Percentiles rank a stretch among this genome's conserved stretches.
Conservation (phyloP, 2,797 vertebrate species). For the Propithecus deckenii region DNA sequence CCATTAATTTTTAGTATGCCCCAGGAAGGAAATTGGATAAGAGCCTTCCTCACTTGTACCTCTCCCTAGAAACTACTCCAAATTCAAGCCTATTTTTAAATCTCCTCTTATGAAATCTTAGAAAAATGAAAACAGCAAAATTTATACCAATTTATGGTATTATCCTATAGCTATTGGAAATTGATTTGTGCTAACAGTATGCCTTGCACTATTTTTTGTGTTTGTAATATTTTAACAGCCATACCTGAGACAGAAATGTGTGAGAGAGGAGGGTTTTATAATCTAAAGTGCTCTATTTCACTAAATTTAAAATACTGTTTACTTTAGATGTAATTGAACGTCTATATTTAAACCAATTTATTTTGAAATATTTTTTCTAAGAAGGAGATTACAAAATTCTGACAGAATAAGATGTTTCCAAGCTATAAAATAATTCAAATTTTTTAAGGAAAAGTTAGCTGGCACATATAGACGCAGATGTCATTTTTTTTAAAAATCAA, state of each 20-base stretch:
- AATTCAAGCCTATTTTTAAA: background rate
- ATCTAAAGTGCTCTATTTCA: background rate
- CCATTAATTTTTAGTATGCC: background rate
- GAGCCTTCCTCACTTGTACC: rapidly evolving
- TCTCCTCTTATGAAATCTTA: background rate
- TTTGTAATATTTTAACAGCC: background rate
- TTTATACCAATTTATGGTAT: background rate
- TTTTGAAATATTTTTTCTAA: background rate
- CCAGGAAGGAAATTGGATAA: background rate
- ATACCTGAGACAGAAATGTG: background rate
- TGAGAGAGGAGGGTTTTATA: background rate
- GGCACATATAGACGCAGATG: background rate
- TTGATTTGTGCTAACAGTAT: background rate
- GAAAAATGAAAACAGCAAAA: background rate
- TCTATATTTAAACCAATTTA: background rate
- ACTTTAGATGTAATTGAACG: background rate
- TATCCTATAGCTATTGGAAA: background rate
- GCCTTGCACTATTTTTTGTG: background rate
- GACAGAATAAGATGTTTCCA: background rate
- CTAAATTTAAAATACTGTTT: background rate
- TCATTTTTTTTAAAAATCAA: background rate
- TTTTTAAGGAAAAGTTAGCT: background rate
- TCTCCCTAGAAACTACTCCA: background rate
- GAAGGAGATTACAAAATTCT: background rate
- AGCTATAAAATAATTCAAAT: background rate